Evolutionary conservation across 2,888 invertebrate species (phyloP).

Genomic region (Phlogophora meticulosa): DNA sequence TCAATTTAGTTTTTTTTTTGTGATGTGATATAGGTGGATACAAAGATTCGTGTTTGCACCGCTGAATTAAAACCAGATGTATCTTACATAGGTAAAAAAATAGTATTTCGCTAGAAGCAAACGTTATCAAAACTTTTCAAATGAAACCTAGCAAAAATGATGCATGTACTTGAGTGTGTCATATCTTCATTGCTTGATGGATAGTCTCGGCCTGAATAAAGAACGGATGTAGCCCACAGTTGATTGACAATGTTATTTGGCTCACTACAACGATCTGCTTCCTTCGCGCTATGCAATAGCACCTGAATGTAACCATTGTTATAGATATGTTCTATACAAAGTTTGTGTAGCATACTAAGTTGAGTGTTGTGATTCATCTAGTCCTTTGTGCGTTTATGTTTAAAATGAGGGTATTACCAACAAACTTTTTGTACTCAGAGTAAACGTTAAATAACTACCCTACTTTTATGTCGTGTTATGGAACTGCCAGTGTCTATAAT

Average conservation of each 20-base stretch:
- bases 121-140: no score
- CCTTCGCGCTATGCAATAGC: conserved; percentile 61
- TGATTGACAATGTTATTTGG: conserved; percentile 74
- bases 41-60: no score
- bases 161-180: background rate
- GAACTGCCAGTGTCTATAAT: conserved; percentile 6
- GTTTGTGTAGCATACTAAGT: conserved; percentile 17
- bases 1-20: no score
- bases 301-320: conserved; percentile 65
- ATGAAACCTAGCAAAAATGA: background rate
- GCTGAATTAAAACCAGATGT: no score
- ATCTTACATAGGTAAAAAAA: no score
- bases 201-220: conserved; percentile 77
- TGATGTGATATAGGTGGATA: no score
- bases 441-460: background rate
- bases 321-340: conserved; percentile 16
- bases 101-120: no score
- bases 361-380: conserved; percentile 13
- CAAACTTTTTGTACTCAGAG: background rate
- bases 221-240: conserved; percentile 75
- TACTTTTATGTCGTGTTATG: background rate
- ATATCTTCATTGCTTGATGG: conserved; percentile 73
- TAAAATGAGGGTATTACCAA: conserved; percentile 14
- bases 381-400: background rate
- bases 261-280: conserved; percentile 65